phyloP scores from a whole-genome alignment of 1,140 invertebrate genomes.

The Telenomus remus region DNA sequence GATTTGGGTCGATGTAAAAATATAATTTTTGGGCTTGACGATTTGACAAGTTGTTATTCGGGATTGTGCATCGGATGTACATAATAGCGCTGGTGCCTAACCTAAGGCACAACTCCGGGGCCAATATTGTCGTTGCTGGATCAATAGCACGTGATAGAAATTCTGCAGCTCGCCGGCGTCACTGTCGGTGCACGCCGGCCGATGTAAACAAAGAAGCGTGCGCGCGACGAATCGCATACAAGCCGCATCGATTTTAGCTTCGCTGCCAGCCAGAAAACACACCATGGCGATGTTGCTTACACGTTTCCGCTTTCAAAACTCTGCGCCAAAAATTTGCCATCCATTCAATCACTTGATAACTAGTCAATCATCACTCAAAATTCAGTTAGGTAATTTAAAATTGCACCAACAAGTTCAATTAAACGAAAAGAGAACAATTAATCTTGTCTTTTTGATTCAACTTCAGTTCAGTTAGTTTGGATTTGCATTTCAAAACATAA shows the following conservation, averaged over 20 bases:
- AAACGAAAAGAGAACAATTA: background rate
- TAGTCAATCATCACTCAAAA: too few species aligned
- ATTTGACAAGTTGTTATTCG: slow-evolving; percentile 34
- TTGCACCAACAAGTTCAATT: too few species aligned
- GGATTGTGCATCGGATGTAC: slow-evolving; percentile 25
- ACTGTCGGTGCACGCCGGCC: slow-evolving; percentile 55
- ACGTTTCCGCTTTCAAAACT: slow-evolving; percentile 20
- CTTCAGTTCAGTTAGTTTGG: background rate
- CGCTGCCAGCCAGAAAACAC: slow-evolving; percentile 13
- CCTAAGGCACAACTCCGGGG: slow-evolving; percentile 50
- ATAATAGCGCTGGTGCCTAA: slow-evolving; percentile 52
- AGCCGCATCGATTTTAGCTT: slow-evolving; percentile 68
- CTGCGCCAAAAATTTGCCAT: too few species aligned
- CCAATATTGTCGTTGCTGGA: slow-evolving; percentile 52
- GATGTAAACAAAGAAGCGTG: slow-evolving; percentile 75
- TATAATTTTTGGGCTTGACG: slow-evolving; percentile 5
- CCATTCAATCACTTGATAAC: too few species aligned
- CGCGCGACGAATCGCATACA: slow-evolving; percentile 64
- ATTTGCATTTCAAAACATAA: slow-evolving; percentile 5
- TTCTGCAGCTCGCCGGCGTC: slow-evolving; percentile 58
- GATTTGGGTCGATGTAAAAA: background rate
- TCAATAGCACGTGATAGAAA: slow-evolving; percentile 61
- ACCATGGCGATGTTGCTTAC: slow-evolving; percentile 34
- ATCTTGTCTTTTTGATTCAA: too few species aligned
- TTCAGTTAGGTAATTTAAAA: too few species aligned